Evolutionary conservation across 2,113 vertebrate genomes (phyloP).

Genomic region (Halichoerus grypus): DNA sequence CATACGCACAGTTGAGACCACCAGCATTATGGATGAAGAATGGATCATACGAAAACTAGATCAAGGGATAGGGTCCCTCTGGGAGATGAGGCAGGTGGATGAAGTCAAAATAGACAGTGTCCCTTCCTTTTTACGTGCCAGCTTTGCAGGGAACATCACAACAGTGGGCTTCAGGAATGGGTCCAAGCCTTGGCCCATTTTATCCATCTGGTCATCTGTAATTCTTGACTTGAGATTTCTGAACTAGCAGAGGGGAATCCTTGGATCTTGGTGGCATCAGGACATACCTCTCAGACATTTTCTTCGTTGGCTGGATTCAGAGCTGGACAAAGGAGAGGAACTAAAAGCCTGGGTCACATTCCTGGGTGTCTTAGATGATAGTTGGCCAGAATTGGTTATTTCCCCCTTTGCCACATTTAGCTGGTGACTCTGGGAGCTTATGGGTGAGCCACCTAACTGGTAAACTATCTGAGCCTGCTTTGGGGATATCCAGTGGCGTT

Average conservation of each 20-base stretch:
- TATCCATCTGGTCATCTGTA: background rate
- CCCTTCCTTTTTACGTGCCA: background rate
- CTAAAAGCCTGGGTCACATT: background rate
- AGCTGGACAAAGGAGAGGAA: background rate
- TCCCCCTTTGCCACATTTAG: background rate
- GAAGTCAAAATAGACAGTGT: background rate
- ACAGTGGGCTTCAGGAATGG: background rate
- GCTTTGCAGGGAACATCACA: background rate
- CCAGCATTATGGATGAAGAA: background rate
- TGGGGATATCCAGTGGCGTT: rapidly evolving
- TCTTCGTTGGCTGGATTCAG: background rate
- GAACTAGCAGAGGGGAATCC: background rate
- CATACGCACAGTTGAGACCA: background rate
- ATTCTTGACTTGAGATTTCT: background rate
- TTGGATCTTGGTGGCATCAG: background rate
- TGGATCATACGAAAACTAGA: background rate
- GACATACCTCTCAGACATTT: background rate
- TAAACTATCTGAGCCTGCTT: background rate
- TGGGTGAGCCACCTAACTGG: background rate
- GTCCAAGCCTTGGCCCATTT: background rate
- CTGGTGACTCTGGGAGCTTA: background rate
- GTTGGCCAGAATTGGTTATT: background rate
- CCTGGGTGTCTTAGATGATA: background rate
- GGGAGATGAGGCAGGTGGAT: background rate
- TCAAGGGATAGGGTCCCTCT: background rate